phyloP scores from a whole-genome alignment of 2,888 invertebrate species.

The Apamea monoglypha region DNA sequence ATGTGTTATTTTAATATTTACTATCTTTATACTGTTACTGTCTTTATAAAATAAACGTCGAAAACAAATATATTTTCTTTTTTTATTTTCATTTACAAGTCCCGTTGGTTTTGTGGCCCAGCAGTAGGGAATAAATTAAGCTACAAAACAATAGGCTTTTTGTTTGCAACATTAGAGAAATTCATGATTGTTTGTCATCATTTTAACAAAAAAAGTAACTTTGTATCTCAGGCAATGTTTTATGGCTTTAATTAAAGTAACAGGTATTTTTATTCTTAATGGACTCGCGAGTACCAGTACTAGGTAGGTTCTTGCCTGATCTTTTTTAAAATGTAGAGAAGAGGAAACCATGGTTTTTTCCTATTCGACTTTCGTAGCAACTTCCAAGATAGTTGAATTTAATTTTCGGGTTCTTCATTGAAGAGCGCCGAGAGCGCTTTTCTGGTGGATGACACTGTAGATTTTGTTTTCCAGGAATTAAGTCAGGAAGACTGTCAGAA shows the following conservation, averaged over 20 bases:
- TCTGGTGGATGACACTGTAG: neutral
- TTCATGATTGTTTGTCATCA: slow-evolving; percentile 43
- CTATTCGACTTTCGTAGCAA: neutral
- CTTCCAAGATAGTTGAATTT: neutral
- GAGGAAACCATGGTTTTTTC: neutral
- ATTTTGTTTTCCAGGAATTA: neutral
- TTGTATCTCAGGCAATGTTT: neutral
- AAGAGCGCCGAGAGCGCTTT: neutral
- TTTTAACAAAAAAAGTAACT: neutral
- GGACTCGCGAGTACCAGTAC: neutral
- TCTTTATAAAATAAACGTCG: no score
- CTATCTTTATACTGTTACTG: no score
- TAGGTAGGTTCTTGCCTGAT: neutral
- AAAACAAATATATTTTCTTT: neutral
- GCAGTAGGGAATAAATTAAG: slow-evolving; percentile 43
- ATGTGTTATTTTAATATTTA: no score
- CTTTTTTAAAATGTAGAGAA: neutral
- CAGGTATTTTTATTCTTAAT: neutral
- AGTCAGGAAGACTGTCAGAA: neutral
- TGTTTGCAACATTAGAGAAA: slow-evolving; percentile 42
- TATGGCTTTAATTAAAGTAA: neutral
- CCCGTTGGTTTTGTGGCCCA: slow-evolving; percentile 22
- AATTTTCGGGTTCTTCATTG: neutral
- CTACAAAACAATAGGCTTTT: slow-evolving; percentile 42
- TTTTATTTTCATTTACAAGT: neutral